Base-by-base conservation (phyloP, 64 coral and sea anemone species). In the Anthopleura sola region DNA sequence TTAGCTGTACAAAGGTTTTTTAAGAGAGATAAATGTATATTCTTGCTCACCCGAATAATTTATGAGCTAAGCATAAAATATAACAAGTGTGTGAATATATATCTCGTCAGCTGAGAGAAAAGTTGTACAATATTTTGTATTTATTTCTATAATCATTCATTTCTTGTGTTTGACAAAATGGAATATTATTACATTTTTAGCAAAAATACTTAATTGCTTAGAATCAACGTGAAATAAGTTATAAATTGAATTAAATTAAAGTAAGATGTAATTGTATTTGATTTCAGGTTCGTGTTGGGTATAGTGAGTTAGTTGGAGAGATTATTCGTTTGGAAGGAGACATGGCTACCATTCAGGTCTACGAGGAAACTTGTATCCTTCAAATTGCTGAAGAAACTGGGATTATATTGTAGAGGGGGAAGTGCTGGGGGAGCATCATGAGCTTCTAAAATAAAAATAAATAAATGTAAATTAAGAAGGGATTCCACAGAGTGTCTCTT, bases 361-460 rank as follows among this genome's bases (percentile, higher is more conserved):
- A 99, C 57, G 97, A 99, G 55, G 97, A 99, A 94, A 99, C 97
- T 75, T 99, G 97, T 99, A 99, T 99, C 97, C 87, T 83, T 71
- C 3, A 71, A 71, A 71, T 8, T 71, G 14, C 28, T 32, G 16
- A 14, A 71, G 10, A 71, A 71, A 15, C 28, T 34, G 13, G 14
- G 23, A 66, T n/a, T 44, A 44, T 44, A 44, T 8, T 44, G 40
- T 44, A 8, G 40, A 44, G 40, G 40, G 40, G 40, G 4, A 44
- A 3, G 9, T 44, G 40, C 9, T 6, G 40, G n/a, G n/a, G n/a
- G n/a, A n/a, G n/a, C n/a, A n/a, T n/a, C n/a, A n/a, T n/a, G n/a
- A n/a, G n/a, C n/a, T n/a, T n/a, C n/a, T n/a, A n/a, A n/a, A n/a
- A n/a, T n/a, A n/a, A n/a, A n/a, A n/a, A n/a, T n/a, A n/a, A n/a